Evolutionary conservation across 2,888 invertebrate species (phyloP).

Genomic region (Micoletzkya japonica): DNA sequence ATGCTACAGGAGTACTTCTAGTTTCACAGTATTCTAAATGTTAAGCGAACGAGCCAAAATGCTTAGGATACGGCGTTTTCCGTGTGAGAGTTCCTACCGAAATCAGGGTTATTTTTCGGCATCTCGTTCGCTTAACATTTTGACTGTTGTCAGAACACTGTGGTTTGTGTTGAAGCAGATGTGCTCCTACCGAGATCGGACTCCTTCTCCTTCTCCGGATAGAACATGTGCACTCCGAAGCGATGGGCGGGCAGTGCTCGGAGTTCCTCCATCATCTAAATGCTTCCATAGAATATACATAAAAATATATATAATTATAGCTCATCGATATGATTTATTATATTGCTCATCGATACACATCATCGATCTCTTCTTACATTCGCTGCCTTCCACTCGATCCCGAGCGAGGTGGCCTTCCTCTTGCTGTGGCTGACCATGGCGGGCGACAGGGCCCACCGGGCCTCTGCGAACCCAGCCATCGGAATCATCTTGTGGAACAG

Average conservation of each 20-base stretch:
- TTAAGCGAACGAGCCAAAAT: too few relatives aligned
- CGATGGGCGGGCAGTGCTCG: conserved; percentile 5
- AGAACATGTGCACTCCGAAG: conserved; percentile 11
- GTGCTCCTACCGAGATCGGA: conserved; percentile 30
- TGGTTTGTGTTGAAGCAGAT: not conserved
- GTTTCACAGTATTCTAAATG: conserved; percentile 28
- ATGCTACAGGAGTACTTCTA: conserved; percentile 17
- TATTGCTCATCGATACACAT: too few relatives aligned
- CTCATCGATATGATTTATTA: too few relatives aligned
- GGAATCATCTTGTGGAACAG: conserved; percentile 14
- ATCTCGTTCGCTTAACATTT: too few relatives aligned
- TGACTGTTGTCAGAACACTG: too few relatives aligned
- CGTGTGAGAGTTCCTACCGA: too few relatives aligned
- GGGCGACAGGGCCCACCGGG: conserved; percentile 6
- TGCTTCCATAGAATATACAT: not conserved
- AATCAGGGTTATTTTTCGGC: too few relatives aligned
- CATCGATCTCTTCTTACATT: too few relatives aligned
- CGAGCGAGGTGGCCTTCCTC: conserved; percentile 9
- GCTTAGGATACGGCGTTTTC: too few relatives aligned
- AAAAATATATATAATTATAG: too few relatives aligned
- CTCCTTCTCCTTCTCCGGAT: not conserved
- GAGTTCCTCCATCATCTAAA: conserved; percentile 15
- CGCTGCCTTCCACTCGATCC: not conserved
- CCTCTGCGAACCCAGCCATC: not conserved
- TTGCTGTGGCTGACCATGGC: conserved; percentile 12